Evolutionary conservation across 2,888 invertebrate genomes (phyloP), one percentile per base, ranked within the genome.

Genomic region (Yponomeuta malinellus): DNA sequence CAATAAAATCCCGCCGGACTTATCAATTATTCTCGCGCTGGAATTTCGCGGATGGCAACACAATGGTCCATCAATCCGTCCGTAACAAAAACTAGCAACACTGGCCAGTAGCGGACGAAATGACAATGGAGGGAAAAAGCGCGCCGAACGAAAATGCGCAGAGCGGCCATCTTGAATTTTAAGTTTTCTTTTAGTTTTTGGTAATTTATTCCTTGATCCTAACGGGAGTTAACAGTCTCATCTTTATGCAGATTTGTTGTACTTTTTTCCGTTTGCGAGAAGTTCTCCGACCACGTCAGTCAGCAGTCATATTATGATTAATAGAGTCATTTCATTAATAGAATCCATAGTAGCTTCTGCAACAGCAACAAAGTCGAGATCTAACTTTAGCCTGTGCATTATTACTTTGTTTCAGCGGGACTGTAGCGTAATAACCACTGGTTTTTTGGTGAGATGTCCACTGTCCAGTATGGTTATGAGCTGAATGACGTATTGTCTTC

Each of bases 41-140:
- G 82, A 83, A 88, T 88, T 89, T 85, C 76, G 80, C 84, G 85
- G 81, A 78, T 79, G 82, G 86, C 80, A 84, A 88, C 86, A 89
- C 90, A 90, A 90, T 89, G 88, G 88, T 77, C 84, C 85, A 87
- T 90, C 89, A 88, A 88, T 89, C 80, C 80, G 67, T 12, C 15
- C 52, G 52, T 59, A 15, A 59, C 52, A 59, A 59, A 59, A 59
- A 59, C 52, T 59, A 59, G 52, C 52, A 59, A 59, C 52, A 59
- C 52, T 15, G 52, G 15, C 43, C 4, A 43, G 52, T 15, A 59
- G 52, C 52, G 52, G 52, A 59, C 52, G 52, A 59, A 59, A 59
- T 2, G 52, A 59, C 52, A 59, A 15, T 59, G 52, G 52, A 12
- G 15, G 15, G 52, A 59, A 59, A 59, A 59, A 59, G 52, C 52